Evolutionary conservation across 2,113 vertebrate genomes (phyloP), one percentile per base, ranked within the genome.

Genomic region (Sinocyclocheilus maitianheensis): DNA sequence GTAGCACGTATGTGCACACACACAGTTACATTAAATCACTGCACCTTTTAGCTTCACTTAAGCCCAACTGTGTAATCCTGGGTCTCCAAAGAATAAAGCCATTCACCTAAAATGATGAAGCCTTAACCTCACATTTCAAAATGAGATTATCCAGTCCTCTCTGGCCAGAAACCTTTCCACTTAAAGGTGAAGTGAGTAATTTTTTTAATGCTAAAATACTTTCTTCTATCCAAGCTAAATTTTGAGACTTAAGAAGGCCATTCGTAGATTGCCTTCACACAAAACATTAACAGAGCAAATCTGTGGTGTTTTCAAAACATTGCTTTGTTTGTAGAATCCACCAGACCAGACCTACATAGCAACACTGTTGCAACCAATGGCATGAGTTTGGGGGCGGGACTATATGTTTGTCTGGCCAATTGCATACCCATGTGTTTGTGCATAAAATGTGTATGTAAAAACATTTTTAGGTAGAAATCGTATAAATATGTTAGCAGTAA

Each of bases 81-180:
- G 22, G 62, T 85, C 58, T 69, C 30, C 84, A 78, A 48, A 67
- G 55, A 63, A 51, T 84, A 22, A 30, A 77, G 16, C 40, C 24
- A 62, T 84, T 77, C 69, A 75, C 53, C 26, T 24, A 58, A 81
- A 81, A 65, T n/a, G 60, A 81, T 81, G 34, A 46, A 67, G 79
- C 60, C n/a, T 84, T 77, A 62, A 85, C 40, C 55, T 51, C 13
- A 62, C 37, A 12, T 48, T 77, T 76, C 5, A 84, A 81, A 81
- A 9, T 10, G 2, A 46, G 43, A 46, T 46, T 46, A 46, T 46
- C 43, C 43, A 46, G 22, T 24, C 20, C 77, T 62, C 34, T 43
- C 34, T 40, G 55, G 53, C 63, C 55, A 40, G n/a, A 81, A 81
- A 46, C 40, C 40, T 81, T 65, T 65, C 37, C 40, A 81, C 37